phyloP scores from a whole-genome alignment of 1,140 invertebrate species.

The Orchestia grillus region DNA sequence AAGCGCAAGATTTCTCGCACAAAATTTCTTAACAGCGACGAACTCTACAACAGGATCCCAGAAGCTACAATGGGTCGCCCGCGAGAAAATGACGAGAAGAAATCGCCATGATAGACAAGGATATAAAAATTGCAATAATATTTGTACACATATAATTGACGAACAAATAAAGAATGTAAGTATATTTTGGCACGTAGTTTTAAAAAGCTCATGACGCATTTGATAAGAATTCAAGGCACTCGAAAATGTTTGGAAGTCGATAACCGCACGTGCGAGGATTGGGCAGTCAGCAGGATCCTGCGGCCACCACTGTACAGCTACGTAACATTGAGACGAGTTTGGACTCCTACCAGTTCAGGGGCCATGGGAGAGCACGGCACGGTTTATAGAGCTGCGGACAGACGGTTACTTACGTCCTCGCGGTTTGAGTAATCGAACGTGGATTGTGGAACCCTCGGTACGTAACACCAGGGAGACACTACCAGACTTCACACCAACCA shows the following conservation, averaged over 20 bases:
- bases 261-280: no score
- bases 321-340: neutral
- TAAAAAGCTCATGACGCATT: neutral
- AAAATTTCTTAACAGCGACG: neutral
- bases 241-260: neutral
- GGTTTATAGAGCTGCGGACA: no score
- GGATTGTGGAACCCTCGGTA: no score
- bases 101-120: neutral
- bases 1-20: neutral
- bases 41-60: neutral
- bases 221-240: neutral
- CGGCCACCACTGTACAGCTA: neutral
- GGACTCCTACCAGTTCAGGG: no score
- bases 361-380: no score
- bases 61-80: neutral
- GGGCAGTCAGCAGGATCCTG: no score
- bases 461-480: no score
- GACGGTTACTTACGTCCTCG: no score
- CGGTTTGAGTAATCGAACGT: no score
- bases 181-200: conserved; percentile 47
- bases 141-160: conserved; percentile 53
- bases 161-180: conserved; percentile 22
- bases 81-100: neutral
- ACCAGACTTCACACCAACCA: neutral
- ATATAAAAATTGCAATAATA: neutral